Base-by-base conservation (phyloP, 2,113 vertebrate genomes). In the Cisticola juncidis region DNA sequence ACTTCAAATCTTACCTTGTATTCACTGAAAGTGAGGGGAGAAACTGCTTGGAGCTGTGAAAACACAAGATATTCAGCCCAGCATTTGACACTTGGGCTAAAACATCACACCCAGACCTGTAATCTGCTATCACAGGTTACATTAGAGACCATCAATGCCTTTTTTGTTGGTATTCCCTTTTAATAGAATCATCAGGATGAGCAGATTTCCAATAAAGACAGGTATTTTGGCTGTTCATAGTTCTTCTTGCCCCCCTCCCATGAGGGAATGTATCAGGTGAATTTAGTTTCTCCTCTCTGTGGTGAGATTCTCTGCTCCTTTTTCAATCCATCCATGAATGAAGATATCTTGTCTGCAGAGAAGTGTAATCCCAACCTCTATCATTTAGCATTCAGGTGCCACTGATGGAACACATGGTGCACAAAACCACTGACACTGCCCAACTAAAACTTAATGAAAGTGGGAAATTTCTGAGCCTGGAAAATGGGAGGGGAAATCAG, bases 161-260 rank as follows among this genome's bases (percentile, higher is more conserved):
- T 58, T 72, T 82, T 50, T 40, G 47, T 28, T 54, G 44, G 8
- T 21, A 29, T 62, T 48, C 28, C 5, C 14, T 78, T 71, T 36
- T 21, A 42, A 68, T 42, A 33, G 17, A 22, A 25, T 35, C 12
- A 25, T 17, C 9, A 4, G 5, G 11, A 35, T 6, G 16, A 45
- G 40, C 6, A 38, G 14, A 18, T 70, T 74, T 61, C 33, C 78
- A 40, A 11, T 33, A 25, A 82, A 3, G 25, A 8, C 45, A 11
- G 0, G 0, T 42, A 4, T 54, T 77, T 73, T 18, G 9, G 6
- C 20, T 31, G 18, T n/a, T 60, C 20, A 4, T 9, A 21, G 38
- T 31, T 79, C 36, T 61, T 71, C 22, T 20, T n/a, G 10, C 5
- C 42, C 31, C 7, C 10, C 31, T 12, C 40, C 22, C 56, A 14